Base-by-base conservation (phyloP, 2,888 invertebrate genomes). In the Sinodicranocentrus sp. region DNA sequence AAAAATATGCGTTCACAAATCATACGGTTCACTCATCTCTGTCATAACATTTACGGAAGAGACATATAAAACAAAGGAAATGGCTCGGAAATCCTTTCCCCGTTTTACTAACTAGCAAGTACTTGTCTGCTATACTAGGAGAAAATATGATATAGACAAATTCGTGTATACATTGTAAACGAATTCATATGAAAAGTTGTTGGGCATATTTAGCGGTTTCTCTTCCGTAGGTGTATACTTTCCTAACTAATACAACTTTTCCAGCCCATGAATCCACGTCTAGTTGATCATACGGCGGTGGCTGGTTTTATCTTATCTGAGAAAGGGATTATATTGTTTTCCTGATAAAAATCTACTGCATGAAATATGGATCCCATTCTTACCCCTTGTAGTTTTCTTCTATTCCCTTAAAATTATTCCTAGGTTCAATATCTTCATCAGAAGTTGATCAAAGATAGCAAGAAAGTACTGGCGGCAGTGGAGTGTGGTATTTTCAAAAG, bases 41-140 rank as follows among this genome's bases (percentile, higher is more conserved):
- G 85, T 85, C 85, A 85, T 80, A 85, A 85, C 85, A 85, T 85
- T 84, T 84, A 85, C 77, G 83, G 83, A 73, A 85, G 73, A 68
- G 84, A 76, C 79, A 84, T 84, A 85, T 84, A 85, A 85, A 84
- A 84, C 79, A 77, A 76, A 75, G 85, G 85, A 85, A 85, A 85
- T 85, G 85, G 85, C 73, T 84, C 84, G 85, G 85, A 85, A 85
- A 85, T 85, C 85, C 85, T 77, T 77, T 76, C 65, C 80, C 65
- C 48, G 26, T 71, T 73, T n/a, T 57, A 23, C 57, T 57, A 23
- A 48, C 13, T n/a, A 57, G 57, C 8, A 23, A 19, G n/a, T 6
- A 48, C 48, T 48, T 48, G 48, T 48, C 39, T 13, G 13, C 39
- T 39, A 13, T 39, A 6, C 13, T 39, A 8, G 39, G 6, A 6